Base-by-base conservation (phyloP, 2,113 vertebrate genomes). In the Eretmochelys imbricata region DNA sequence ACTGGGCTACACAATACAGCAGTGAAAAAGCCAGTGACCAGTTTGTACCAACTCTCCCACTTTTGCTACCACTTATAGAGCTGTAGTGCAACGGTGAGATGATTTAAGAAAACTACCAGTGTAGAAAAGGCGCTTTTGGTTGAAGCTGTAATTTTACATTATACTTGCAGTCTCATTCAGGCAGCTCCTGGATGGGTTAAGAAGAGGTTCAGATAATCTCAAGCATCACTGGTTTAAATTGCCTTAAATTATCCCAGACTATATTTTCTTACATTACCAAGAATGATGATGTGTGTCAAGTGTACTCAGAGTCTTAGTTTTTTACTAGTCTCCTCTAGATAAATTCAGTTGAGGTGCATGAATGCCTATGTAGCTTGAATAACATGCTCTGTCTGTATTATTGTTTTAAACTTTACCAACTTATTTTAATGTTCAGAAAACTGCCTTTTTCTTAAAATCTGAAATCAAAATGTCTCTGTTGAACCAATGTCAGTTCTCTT, bases 191-290 rank as follows among this genome's bases (percentile, higher is more conserved):
- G 53, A 49, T 85, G 76, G 57, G 72, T 94, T 92, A 69, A 95
- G 80, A 89, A 92, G 62, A 91, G 86, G 48, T 53, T 90, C n/a
- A 91, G 54, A 84, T 89, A 96, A 96, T 97, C 91, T 91, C 85
- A 94, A 89, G 75, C 24, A 82, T 95, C 69, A 83, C 48, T 92
- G 85, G 50, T 93, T 97, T 95, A 93, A 95, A 95, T 89, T 95
- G 85, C 93, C 50, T 81, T 93, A 87, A 96, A 96, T 93, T 88
- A 79, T 95, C 54, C 57, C 80, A 8, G 13, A 31, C 48, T 87
- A 48, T 76, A 65, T 94, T 94, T 92, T 65, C 79, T 57, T 51
- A 24, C 38, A 76, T 93, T 94, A 85, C 29, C 0, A 0, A 81
- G 90, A 95, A 51, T 80, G 79, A 94, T 88, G 89, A 85, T 88